Evolutionary conservation across 2,797 vertebrate species (phyloP), one percentile per base, ranked within the genome.

Genomic region (Amniataba percoides): DNA sequence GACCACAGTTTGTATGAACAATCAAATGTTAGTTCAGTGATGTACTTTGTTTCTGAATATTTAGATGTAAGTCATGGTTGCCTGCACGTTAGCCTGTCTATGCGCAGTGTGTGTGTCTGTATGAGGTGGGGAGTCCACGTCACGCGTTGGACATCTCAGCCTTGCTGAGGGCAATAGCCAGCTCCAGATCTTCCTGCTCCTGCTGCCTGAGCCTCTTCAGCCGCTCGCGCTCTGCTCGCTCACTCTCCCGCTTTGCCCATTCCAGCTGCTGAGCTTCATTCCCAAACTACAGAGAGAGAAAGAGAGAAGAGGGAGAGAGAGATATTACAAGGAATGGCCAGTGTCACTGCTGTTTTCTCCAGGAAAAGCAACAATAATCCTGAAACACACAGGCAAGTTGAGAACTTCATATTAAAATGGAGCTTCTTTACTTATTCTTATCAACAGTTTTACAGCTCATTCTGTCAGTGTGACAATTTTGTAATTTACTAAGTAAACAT

Each of bases 251-350:
- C 91, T 99, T 99, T 1, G 98, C 98, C 98, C 98, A 99, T 7
- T 98, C 98, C 95, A 99, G 84, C 92, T 99, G 98, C 93, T 99
- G 97, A 1, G 98, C 98, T 93, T 99, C 98, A 93, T 99, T 99
- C 87, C 97, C 97, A 94, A 99, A 97, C 98, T 99, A 81, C 5
- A 68, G 23, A 65, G 6, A 67, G 15, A 63, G 9, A 42, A 9
- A 79, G 10, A 74, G 11, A 49, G 64, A 71, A 46, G 13, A 58
- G 45, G 76, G 64, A 84, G 19, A 78, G 53, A 82, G 48, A 64
- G 19, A n/a, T 3, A 31, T 31, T 31, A 31, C 27, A 31, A 31
- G 27, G 27, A 31, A 31, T 31, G 27, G 27, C 27, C 27, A 31
- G 27, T 31, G 27, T 19, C 23, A 56, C 4, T 46, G 40, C 7